Conservation (phyloP, 2,888 invertebrate genomes). For the Acronicta leporina region DNA sequence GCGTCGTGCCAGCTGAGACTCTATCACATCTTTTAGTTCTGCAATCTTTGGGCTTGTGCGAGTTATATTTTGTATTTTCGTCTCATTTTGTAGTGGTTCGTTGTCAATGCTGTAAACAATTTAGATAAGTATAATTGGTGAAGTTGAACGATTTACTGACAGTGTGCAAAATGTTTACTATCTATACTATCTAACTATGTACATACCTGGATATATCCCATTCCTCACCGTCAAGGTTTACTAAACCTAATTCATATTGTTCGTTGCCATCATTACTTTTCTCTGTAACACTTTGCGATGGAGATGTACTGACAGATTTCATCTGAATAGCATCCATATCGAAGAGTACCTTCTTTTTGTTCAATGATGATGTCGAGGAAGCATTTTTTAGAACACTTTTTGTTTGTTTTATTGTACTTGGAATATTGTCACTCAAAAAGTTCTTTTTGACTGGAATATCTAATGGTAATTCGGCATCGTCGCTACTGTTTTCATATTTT, state of each 20-base stretch:
- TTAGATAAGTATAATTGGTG: too few species aligned
- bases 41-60: slow-evolving; percentile 88
- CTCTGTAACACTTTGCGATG: slow-evolving; percentile 84
- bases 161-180: neutral
- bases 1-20: slow-evolving; percentile 85
- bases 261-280: slow-evolving; percentile 74
- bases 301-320: slow-evolving; percentile 86
- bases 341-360: slow-evolving; percentile 91
- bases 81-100: slow-evolving; percentile 73
- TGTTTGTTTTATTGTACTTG: slow-evolving; percentile 69
- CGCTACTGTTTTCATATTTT: slow-evolving; percentile 64
- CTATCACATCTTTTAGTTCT: slow-evolving; percentile 88
- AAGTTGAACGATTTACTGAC: neutral
- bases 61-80: slow-evolving; percentile 80
- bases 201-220: slow-evolving; percentile 88
- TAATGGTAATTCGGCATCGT: slow-evolving; percentile 68
- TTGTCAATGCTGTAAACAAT: slow-evolving; percentile 80
- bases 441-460: slow-evolving; percentile 64
- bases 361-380: slow-evolving; percentile 86
- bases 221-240: slow-evolving; percentile 84
- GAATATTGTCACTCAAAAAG: slow-evolving; percentile 69
- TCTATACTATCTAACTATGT: too few species aligned
- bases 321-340: slow-evolving; percentile 89
- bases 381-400: slow-evolving; percentile 90
- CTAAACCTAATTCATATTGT: slow-evolving; percentile 77